Conservation (phyloP, 2,113 vertebrate genomes). For the Girardinichthys multiradiatus region DNA sequence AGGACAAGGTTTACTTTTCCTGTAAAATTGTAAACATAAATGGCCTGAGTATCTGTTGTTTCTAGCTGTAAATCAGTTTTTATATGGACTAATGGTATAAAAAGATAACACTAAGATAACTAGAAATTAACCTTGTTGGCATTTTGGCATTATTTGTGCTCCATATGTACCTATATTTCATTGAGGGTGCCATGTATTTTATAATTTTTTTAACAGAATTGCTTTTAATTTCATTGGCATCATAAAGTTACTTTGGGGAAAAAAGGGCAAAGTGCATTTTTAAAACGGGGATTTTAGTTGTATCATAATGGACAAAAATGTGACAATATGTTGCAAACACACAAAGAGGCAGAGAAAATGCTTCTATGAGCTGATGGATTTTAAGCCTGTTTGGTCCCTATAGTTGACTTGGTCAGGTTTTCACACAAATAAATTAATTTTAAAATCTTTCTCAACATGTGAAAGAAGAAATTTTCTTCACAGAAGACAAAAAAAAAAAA, state of each 20-base stretch:
- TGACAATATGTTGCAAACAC: conserved; percentile 3
- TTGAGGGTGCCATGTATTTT: conserved; percentile 5
- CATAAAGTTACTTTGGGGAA: not conserved
- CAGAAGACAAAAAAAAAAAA: conserved; percentile 21
- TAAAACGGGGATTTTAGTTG: conserved; percentile 17
- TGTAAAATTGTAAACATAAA: conserved; percentile 52
- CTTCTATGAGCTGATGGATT: conserved; percentile 59
- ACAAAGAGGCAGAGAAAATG: conserved; percentile 56
- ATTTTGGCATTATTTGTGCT: conserved; percentile 49
- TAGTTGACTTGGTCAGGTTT: conserved; percentile 51
- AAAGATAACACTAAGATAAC: conserved; percentile 10
- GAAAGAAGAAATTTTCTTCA: conserved; percentile 49
- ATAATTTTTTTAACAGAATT: not conserved
- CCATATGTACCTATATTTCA: conserved; percentile 9
- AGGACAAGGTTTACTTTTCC: conserved; percentile 21
- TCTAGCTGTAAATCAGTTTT: conserved; percentile 12
- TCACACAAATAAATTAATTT: conserved; percentile 31
- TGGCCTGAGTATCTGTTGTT: conserved; percentile 54
- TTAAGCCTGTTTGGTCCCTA: conserved; percentile 72
- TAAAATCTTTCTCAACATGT: conserved; percentile 28
- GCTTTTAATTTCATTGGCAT: conserved; percentile 40
- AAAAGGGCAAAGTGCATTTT: not conserved
- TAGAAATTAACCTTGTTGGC: not conserved
- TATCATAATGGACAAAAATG: not conserved
- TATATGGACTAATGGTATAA: not conserved